Conservation (phyloP, 1,140 invertebrate genomes). For the Tetragnatha versicolor region DNA sequence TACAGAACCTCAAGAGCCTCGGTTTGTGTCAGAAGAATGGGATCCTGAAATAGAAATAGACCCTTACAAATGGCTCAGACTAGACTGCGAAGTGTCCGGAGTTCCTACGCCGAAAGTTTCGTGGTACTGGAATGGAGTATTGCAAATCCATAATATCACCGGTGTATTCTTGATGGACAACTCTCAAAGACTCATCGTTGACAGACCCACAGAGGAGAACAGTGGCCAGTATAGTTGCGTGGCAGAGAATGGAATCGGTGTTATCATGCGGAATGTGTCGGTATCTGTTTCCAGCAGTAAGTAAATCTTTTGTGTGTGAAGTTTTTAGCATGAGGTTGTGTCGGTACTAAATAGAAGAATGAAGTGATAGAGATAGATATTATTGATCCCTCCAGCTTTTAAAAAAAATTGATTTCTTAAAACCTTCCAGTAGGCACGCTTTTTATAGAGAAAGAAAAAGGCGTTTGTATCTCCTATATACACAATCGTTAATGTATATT, state of each 20-base stretch:
- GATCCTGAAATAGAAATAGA: neutral
- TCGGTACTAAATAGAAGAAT: no score
- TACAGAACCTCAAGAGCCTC: conserved; percentile 8
- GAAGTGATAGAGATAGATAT: no score
- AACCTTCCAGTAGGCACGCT: no score
- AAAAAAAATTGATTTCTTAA: no score
- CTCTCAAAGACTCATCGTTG: conserved; percentile 37
- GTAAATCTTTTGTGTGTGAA: no score
- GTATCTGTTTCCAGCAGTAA: conserved; percentile 65
- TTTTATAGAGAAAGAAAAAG: no score
- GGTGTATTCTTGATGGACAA: conserved; percentile 39
- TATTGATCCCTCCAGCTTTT: no score
- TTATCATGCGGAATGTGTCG: conserved; percentile 58
- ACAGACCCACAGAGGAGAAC: conserved; percentile 35
- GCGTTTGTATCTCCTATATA: no score
- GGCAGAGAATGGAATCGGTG: conserved; percentile 60
- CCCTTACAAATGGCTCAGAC: conserved; percentile 48
- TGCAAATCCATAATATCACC: conserved; percentile 18
- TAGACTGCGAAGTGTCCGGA: conserved; percentile 60
- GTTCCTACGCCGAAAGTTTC: conserved; percentile 59
- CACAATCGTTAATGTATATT: no score
- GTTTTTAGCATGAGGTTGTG: no score
- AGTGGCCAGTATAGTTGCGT: conserved; percentile 58
- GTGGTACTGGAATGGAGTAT: conserved; percentile 61
- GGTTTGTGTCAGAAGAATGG: neutral